These are phyloP conservation scores for Metopia argyrocephala DNA, from an alignment of 2,888 invertebrate genomes.

Conservation along the genomic window DNA sequence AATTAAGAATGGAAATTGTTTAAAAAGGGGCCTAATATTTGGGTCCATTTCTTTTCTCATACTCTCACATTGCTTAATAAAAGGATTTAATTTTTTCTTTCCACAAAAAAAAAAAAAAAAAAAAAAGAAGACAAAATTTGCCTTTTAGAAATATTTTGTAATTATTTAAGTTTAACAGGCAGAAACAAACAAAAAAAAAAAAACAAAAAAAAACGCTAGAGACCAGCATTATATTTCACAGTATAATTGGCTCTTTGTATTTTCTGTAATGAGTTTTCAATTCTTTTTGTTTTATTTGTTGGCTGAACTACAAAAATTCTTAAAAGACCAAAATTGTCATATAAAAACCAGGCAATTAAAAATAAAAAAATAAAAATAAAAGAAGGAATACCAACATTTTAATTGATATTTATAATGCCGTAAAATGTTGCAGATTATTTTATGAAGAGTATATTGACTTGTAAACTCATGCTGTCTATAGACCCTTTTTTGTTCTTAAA, in stretches of 20 bases:
- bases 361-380: too few relatives aligned
- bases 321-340: slow-evolving; percentile 1
- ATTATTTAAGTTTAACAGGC: too few relatives aligned
- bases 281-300: slow-evolving; percentile 24
- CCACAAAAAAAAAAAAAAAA: neutral
- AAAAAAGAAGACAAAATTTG: neutral
- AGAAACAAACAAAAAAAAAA: too few relatives aligned
- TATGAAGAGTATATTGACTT: too few relatives aligned
- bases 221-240: neutral
- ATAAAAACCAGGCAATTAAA: slow-evolving; percentile 50
- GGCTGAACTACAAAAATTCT: too few relatives aligned
- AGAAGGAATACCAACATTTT: too few relatives aligned
- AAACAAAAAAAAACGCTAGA: neutral
- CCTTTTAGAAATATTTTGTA: too few relatives aligned
- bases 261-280: slow-evolving; percentile 39
- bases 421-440: too few relatives aligned
- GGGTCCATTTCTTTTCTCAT: neutral
- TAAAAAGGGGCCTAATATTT: slow-evolving; percentile 9
- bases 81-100: neutral
- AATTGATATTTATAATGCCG: too few relatives aligned
- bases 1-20: slow-evolving; percentile 58
- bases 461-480: too few relatives aligned
- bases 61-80: neutral
- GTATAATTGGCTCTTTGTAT: slow-evolving; percentile 27
- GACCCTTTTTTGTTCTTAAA: too few relatives aligned